Percentiles rank a stretch among this genome's conserved stretches.
Conservation (phyloP, 1,140 invertebrate genomes). For the Pteromalus puparum region DNA sequence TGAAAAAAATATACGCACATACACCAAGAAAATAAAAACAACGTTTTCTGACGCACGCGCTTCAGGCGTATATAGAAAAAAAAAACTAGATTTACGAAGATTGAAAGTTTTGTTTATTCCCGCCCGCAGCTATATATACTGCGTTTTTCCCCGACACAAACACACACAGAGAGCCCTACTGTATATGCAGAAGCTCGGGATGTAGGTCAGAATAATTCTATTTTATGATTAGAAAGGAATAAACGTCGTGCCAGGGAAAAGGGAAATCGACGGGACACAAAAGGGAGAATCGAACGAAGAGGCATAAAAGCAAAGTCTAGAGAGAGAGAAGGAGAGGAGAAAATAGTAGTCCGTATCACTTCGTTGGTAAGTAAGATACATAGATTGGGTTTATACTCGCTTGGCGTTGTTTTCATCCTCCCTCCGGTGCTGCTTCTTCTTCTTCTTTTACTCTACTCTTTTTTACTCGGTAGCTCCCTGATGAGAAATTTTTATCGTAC, state of each 20-base stretch:
- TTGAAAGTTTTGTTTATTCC: conserved; percentile 16
- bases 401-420: background rate
- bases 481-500: conserved; percentile 30
- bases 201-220: conserved; percentile 35
- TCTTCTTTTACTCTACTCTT: background rate
- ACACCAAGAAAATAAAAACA: background rate
- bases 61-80: background rate
- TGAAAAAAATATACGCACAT: too few relatives aligned
- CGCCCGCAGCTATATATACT: too few relatives aligned
- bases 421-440: background rate
- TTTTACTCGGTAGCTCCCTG: background rate
- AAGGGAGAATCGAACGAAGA: conserved; percentile 4
- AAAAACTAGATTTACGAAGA: background rate
- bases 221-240: conserved; percentile 32
- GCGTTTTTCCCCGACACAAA: background rate
- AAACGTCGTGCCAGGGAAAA: background rate
- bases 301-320: background rate
- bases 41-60: background rate
- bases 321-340: background rate
- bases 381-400: conserved; percentile 22
- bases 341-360: background rate
- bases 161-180: too few relatives aligned
- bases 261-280: background rate
- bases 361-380: conserved; percentile 18
- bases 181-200: background rate